Conservation (phyloP, 2,797 vertebrate genomes). For the Potorous gilbertii region DNA sequence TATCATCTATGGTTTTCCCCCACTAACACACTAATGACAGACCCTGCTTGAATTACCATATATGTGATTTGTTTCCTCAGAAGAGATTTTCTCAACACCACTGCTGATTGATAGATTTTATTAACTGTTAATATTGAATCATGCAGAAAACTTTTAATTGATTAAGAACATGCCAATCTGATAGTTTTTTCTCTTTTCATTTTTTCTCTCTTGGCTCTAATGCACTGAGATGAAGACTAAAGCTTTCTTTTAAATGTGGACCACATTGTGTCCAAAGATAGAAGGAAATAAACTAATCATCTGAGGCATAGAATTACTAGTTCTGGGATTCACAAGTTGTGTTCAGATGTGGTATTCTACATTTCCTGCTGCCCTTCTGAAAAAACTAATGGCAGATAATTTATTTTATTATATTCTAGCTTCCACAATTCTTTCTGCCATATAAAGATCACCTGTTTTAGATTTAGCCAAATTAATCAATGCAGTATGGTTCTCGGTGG, state of each 20-base stretch:
- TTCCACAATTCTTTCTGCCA: neutral
- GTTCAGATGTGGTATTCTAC: neutral
- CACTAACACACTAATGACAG: constrained; percentile 55
- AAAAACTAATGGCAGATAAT: neutral
- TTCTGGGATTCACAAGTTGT: constrained; percentile 32
- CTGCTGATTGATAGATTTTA: constrained; percentile 75
- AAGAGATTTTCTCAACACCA: constrained; percentile 54
- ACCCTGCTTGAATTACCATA: constrained; percentile 41
- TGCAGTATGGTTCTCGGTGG: neutral
- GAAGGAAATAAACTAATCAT: constrained; percentile 34
- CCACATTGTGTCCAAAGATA: constrained; percentile 40
- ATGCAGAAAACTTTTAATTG: constrained; percentile 73
- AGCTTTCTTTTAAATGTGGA: constrained; percentile 67
- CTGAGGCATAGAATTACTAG: neutral
- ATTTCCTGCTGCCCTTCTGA: neutral
- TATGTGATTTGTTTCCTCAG: constrained; percentile 63
- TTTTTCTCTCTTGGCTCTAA: constrained; percentile 49
- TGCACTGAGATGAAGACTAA: constrained; percentile 24
- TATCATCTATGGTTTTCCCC: constrained; percentile 61
- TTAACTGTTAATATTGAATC: constrained; percentile 80
- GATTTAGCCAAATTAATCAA: neutral
- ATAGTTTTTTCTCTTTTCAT: constrained; percentile 66
- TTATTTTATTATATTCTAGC: constrained; percentile 11
- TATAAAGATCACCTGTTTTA: constrained; percentile 8
- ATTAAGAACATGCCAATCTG: constrained; percentile 65